These are phyloP conservation scores for Drosophila emarginata DNA, from an alignment of 2,888 invertebrate species.

Conservation along the genomic window DNA sequence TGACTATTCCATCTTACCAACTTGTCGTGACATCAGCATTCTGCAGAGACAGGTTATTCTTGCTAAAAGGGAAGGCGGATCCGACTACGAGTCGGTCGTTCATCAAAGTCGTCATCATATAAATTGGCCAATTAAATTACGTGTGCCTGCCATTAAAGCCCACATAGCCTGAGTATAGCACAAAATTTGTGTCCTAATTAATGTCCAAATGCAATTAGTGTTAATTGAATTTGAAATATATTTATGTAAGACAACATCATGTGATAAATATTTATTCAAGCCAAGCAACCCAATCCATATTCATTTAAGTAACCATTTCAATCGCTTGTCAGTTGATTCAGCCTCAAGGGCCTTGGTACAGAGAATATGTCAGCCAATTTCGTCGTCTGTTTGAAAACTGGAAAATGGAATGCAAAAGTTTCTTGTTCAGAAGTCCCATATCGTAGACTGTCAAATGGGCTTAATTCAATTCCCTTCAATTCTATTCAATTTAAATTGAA, in stretches of 20 bases:
- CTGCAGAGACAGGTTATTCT: not conserved
- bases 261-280: conserved; percentile 16
- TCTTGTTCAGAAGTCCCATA: conserved; percentile 33
- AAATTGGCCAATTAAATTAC: conserved; percentile 53
- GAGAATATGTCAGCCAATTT: conserved; percentile 30
- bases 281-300: conserved; percentile 10
- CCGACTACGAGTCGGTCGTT: conserved; percentile 26
- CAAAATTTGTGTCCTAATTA: conserved; percentile 51
- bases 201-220: conserved; percentile 53
- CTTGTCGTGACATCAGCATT: conserved; percentile 31
- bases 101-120: conserved; percentile 45
- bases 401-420: conserved; percentile 24
- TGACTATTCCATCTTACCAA: conserved; percentile 17
- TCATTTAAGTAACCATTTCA: conserved; percentile 16
- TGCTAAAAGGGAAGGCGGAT: not conserved
- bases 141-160: conserved; percentile 28
- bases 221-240: conserved; percentile 16
- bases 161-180: conserved; percentile 17
- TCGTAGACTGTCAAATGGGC: conserved; percentile 41
- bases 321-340: conserved; percentile 13
- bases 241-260: conserved; percentile 23
- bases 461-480: conserved; percentile 36
- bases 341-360: conserved; percentile 3
- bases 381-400: conserved; percentile 11
- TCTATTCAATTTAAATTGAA: conserved; percentile 32